These are phyloP conservation scores for Melinaea menophilus DNA, from an alignment of 2,888 invertebrate species.

Conservation along the genomic window DNA sequence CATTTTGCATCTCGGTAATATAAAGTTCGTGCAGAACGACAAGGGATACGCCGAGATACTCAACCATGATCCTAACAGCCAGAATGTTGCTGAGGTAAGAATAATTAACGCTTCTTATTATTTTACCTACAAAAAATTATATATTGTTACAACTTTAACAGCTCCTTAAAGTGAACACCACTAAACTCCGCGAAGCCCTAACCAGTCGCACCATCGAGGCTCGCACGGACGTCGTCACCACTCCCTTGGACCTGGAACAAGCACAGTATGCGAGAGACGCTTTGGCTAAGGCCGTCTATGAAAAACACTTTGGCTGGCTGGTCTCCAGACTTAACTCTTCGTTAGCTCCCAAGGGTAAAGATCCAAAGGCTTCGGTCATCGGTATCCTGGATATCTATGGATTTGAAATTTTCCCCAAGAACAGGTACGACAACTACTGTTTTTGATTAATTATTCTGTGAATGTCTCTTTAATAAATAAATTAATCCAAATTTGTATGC, in stretches of 20 bases:
- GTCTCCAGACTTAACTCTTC: constrained; percentile 88
- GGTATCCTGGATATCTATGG: constrained; percentile 97
- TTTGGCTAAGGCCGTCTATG: constrained; percentile 93
- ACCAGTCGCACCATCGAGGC: constrained; percentile 93
- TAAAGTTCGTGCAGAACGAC: constrained; percentile 85
- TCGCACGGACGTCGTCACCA: constrained; percentile 87
- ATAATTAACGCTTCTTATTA: constrained; percentile 10
- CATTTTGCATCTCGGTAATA: constrained; percentile 90
- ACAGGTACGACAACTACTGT: constrained; percentile 76
- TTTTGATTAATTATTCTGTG: too few species aligned
- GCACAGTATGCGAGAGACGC: constrained; percentile 93
- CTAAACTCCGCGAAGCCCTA: constrained; percentile 83
- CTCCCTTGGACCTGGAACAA: constrained; percentile 88
- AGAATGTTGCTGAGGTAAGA: constrained; percentile 82
- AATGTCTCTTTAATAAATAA: background rate
- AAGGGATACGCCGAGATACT: constrained; percentile 84
- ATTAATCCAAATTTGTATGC: constrained; percentile 1
- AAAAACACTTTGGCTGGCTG: constrained; percentile 93
- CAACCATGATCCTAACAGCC: constrained; percentile 76
- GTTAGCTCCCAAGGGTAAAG: constrained; percentile 78
- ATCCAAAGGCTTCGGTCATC: constrained; percentile 83
- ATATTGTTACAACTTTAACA: constrained; percentile 44
- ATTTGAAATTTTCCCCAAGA: constrained; percentile 94
- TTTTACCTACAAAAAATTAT: background rate
- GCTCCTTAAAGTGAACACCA: constrained; percentile 85